Evolutionary conservation across 2,113 vertebrate species (phyloP), one percentile per base, ranked within the genome.

Genomic region (Cisticola juncidis): DNA sequence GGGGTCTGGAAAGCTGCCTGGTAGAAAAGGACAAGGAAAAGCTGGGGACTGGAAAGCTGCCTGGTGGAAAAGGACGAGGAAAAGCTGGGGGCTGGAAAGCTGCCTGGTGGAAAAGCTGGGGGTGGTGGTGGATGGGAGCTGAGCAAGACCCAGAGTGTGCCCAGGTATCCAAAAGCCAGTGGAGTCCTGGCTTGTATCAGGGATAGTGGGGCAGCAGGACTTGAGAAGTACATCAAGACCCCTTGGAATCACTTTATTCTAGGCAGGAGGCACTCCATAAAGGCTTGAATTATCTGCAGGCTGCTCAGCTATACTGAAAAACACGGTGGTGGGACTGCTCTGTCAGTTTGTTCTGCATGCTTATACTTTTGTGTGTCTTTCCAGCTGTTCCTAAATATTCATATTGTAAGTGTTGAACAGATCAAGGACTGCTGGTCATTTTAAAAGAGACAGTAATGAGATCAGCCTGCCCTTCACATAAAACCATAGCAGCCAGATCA

Each of bases 121-220:
- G 2, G 7, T 40, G 24, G 25, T 60, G 24, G 16, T 33, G 0
- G 0, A 40, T 7, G 38, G 38, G 6, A 58, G 53, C 9, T 45
- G 60, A 60, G 21, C 13, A 58, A 38, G 33, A 58, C 9, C 9
- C 33, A 51, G 7, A 14, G 19, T 38, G 4, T 51, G 20, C 20
- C 9, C 51, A n/a, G 38, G 28, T 45, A 22, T 28, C 45, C 23
- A 45, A 66, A 66, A 21, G 14, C 9, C 51, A 73, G 2, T 6
- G 12, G 8, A 15, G 58, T 17, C 38, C 16, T 38, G 5, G 33
- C 28, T 58, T 33, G 3, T 38, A 12, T 33, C 26, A 58, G 26
- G 18, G 58, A 20, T 1, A 38, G 33, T 14, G 28, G 11, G 24
- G 13, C 38, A 45, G 11, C 16, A 68, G 45, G 45, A 18, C 45